A percentile compares a stretch with the other conserved stretches of the same genome.
Evolutionary conservation across 2,888 invertebrate genomes (phyloP).

Genomic region (Calliphora vomitoria): DNA sequence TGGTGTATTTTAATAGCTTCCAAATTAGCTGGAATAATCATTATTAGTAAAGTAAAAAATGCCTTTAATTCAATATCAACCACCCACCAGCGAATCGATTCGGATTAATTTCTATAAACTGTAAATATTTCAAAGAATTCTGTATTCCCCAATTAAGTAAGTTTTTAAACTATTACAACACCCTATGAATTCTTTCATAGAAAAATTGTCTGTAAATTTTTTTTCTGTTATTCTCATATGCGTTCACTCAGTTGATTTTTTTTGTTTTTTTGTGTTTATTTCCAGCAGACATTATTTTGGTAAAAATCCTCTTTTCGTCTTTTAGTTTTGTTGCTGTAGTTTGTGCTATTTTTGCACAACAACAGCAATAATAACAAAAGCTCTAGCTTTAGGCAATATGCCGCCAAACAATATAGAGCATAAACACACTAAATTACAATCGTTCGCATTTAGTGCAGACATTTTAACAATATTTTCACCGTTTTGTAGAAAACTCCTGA

Average conservation of each 20-base stretch:
- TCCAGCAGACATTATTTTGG: conserved; percentile 49
- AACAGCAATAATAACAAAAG: not conserved
- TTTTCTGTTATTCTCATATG: not conserved
- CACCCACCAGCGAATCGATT: no score
- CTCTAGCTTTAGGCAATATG: conserved; percentile 36
- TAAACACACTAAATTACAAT: conserved; percentile 30
- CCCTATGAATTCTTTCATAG: not conserved
- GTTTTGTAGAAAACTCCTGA: conserved; percentile 23
- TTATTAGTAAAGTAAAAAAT: no score
- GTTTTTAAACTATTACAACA: not conserved
- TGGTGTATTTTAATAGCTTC: no score
- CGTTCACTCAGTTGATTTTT: conserved; percentile 34
- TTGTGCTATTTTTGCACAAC: conserved; percentile 27
- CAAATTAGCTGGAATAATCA: no score
- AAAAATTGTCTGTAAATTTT: not conserved
- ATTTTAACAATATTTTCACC: conserved; percentile 2
- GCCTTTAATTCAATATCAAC: no score
- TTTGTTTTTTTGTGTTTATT: conserved; percentile 8
- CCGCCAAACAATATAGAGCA: conserved; percentile 69
- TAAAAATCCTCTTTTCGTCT: conserved; percentile 15
- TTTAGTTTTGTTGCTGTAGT: not conserved
- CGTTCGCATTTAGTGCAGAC: conserved; percentile 27
- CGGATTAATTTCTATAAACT: no score
- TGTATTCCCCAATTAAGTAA: no score
- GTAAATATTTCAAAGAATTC: no score